A percentile compares a stretch with the other conserved stretches of the same genome.
phyloP scores from a whole-genome alignment of 2,888 invertebrate genomes.

The Selenia dentaria region DNA sequence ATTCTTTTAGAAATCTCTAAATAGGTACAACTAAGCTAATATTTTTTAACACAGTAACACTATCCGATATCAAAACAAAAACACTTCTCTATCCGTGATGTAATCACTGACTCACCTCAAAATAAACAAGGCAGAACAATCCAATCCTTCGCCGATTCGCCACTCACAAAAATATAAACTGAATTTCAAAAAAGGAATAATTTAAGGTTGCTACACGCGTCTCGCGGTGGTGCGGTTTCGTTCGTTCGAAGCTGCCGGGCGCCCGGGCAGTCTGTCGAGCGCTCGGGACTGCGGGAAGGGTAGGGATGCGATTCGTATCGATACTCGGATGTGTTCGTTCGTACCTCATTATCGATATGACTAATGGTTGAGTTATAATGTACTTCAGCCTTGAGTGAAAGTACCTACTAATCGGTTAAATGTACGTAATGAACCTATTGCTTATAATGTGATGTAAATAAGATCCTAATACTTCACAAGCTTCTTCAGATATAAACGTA shows the following conservation, averaged over 20 bases:
- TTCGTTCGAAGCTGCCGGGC: constrained; percentile 81
- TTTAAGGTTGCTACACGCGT: constrained; percentile 63
- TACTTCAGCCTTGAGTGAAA: background rate
- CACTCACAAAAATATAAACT: constrained; percentile 36
- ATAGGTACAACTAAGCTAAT: no score
- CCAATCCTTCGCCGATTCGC: constrained; percentile 44
- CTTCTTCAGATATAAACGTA: no score
- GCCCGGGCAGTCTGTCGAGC: constrained; percentile 68
- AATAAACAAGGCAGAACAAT: constrained; percentile 41
- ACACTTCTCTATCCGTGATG: constrained; percentile 9
- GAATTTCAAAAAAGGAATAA: constrained; percentile 44
- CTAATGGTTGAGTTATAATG: constrained; percentile 6
- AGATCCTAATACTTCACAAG: no score
- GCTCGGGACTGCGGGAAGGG: constrained; percentile 46
- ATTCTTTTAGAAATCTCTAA: no score
- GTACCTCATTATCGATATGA: constrained; percentile 12
- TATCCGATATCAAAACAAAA: no score
- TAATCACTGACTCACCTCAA: constrained; percentile 44
- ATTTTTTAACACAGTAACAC: no score
- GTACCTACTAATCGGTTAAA: no score
- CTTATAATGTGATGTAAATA: no score
- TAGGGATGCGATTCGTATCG: constrained; percentile 57
- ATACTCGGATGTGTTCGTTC: constrained; percentile 24
- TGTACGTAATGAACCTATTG: no score
- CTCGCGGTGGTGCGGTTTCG: constrained; percentile 68